Evolutionary conservation across 2,113 vertebrate genomes (phyloP).

Genomic region (Butorides virescens): DNA sequence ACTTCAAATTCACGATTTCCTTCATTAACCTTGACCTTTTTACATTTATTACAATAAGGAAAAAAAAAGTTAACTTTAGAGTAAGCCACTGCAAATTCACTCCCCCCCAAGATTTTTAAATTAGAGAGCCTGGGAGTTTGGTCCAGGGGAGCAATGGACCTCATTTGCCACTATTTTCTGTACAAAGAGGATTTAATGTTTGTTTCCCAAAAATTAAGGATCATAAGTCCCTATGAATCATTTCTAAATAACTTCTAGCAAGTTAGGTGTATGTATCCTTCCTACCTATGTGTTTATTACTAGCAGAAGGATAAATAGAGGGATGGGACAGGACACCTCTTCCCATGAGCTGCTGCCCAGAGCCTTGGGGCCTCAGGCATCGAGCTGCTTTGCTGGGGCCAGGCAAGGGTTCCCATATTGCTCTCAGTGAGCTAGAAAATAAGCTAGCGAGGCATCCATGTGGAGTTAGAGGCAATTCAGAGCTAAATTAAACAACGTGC

Average conservation of each 20-base stretch:
- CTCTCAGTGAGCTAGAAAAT: constrained; percentile 80
- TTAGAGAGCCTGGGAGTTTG: neutral
- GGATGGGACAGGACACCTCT: neutral
- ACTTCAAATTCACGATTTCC: constrained; percentile 25
- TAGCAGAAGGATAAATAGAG: neutral
- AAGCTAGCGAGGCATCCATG: constrained; percentile 66
- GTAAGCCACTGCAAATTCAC: neutral
- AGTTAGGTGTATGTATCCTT: fast-evolving
- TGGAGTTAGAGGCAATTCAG: constrained; percentile 59
- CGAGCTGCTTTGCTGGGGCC: neutral
- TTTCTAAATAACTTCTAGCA: neutral
- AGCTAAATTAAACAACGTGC: neutral
- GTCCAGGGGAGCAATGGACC: neutral
- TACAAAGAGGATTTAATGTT: neutral
- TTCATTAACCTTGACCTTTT: constrained; percentile 68
- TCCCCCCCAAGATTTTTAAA: neutral
- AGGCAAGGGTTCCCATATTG: constrained; percentile 34
- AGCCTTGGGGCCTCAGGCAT: fast-evolving
- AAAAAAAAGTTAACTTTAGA: neutral
- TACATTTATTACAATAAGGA: neutral
- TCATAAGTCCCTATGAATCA: fast-evolving
- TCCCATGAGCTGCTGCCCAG: neutral
- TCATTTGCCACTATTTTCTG: neutral
- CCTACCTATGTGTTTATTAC: neutral
- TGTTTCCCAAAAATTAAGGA: neutral